A percentile compares a stretch with the other conserved stretches of the same genome.
These are phyloP conservation scores for Cryptocheilus praepositus DNA, from an alignment of 2,888 invertebrate genomes.

Conservation along the genomic window DNA sequence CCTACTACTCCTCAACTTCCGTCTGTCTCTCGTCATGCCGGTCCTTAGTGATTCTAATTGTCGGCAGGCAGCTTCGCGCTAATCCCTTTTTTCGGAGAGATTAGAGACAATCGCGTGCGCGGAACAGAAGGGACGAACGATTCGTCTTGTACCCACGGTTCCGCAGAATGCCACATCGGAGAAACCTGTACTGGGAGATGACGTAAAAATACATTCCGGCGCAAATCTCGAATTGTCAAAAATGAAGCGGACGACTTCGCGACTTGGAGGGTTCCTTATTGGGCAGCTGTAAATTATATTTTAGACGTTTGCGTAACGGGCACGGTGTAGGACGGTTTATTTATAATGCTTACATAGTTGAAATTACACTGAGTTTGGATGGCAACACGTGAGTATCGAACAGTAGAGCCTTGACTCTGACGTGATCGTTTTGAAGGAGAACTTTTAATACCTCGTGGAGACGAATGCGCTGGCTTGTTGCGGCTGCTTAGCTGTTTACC, in stretches of 20 bases:
- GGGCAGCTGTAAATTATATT: too few species aligned
- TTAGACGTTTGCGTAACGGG: too few species aligned
- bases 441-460: slow-evolving; percentile 59
- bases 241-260: background rate
- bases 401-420: slow-evolving; percentile 28
- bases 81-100: slow-evolving; percentile 28
- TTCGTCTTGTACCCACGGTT: background rate
- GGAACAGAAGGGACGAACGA: slow-evolving; percentile 2
- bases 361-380: too few species aligned
- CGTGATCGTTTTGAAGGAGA: slow-evolving; percentile 40
- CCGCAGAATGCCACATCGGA: background rate
- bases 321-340: too few species aligned
- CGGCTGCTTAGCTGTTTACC: slow-evolving; percentile 60
- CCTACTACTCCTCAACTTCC: slow-evolving; percentile 32
- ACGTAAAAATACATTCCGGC: background rate
- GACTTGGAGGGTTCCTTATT: too few species aligned
- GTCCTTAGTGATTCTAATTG: slow-evolving; percentile 74
- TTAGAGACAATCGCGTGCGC: slow-evolving; percentile 20
- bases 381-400: too few species aligned
- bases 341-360: too few species aligned
- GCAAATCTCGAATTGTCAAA: background rate
- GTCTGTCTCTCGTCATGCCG: slow-evolving; percentile 53
- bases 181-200: background rate
- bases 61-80: slow-evolving; percentile 49
- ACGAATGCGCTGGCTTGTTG: slow-evolving; percentile 43